Conservation (phyloP, 2,888 invertebrate genomes). For the Poecilus cupreus region DNA sequence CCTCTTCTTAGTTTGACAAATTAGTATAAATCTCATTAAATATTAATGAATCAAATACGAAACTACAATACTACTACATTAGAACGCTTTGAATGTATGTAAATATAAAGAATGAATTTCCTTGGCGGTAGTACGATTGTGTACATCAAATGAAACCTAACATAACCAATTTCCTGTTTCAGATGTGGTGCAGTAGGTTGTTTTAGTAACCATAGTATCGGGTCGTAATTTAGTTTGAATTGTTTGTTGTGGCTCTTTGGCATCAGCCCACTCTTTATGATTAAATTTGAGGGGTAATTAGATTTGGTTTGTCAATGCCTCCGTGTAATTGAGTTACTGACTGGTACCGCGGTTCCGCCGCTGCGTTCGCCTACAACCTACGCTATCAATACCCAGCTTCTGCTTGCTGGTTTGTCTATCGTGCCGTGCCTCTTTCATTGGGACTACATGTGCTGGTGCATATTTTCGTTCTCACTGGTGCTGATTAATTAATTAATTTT, state of each 20-base stretch:
- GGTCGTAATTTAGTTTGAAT: slow-evolving; percentile 49
- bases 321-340: slow-evolving; percentile 41
- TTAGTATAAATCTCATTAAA: no score
- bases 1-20: no score
- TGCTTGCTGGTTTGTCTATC: not conserved
- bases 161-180: not conserved
- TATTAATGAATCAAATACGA: no score
- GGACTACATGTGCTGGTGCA: no score
- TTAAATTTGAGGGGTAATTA: slow-evolving; percentile 47
- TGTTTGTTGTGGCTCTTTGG: slow-evolving; percentile 56
- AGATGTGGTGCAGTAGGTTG: not conserved
- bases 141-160: no score
- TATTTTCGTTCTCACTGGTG: no score
- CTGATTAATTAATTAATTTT: no score
- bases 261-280: slow-evolving; percentile 51
- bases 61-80: not conserved
- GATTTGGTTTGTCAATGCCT: slow-evolving; percentile 54
- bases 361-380: not conserved
- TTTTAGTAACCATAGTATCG: not conserved
- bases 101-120: no score
- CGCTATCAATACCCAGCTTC: not conserved
- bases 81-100: not conserved
- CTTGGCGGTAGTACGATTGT: not conserved
- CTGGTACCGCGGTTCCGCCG: not conserved
- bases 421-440: not conserved